A percentile compares a stretch with the other conserved stretches of the same genome.
Evolutionary conservation across 2,113 vertebrate genomes (phyloP).

Genomic region (Pterophyllum scalare): DNA sequence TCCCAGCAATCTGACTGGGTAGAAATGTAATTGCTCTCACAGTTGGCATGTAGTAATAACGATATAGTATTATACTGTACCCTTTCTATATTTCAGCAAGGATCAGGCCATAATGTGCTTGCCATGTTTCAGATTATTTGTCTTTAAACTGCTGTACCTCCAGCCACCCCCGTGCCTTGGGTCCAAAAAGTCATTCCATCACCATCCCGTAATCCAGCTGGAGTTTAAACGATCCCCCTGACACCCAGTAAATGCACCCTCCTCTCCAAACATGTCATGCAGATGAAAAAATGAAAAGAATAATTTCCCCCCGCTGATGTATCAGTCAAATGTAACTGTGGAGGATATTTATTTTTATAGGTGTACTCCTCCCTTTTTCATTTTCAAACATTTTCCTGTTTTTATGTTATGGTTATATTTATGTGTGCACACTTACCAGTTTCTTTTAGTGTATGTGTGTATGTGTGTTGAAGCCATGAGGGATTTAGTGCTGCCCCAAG

Average conservation of each 20-base stretch:
- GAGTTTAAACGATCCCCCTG: slow-evolving; percentile 47
- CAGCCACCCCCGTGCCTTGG: slow-evolving; percentile 21
- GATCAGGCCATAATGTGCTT: slow-evolving; percentile 22
- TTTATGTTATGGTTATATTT: slow-evolving; percentile 12
- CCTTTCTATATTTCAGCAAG: slow-evolving; percentile 15
- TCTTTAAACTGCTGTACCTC: slow-evolving; percentile 25
- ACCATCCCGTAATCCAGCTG: slow-evolving; percentile 42
- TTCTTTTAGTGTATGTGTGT: slow-evolving; percentile 1
- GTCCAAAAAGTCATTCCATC: slow-evolving; percentile 57
- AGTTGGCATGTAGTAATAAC: slow-evolving; percentile 2
- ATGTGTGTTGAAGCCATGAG: slow-evolving; percentile 3
- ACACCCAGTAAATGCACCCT: not conserved
- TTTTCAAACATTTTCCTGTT: not conserved
- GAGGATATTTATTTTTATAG: slow-evolving; percentile 15
- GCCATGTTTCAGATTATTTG: slow-evolving; percentile 41
- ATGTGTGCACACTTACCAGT: slow-evolving; percentile 4
- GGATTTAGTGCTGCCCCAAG: slow-evolving; percentile 47
- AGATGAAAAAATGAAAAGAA: slow-evolving; percentile 15
- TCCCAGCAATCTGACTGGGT: slow-evolving; percentile 9
- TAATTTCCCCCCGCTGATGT: slow-evolving; percentile 13
- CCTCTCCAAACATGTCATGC: slow-evolving; percentile 31
- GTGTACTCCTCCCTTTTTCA: not conserved
- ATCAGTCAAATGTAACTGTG: not conserved
- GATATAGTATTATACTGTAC: slow-evolving; percentile 6
- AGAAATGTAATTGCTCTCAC: slow-evolving; percentile 6